Evolutionary conservation across 53 echinoderm and acorn worm genomes (phyloP).

Genomic region (Antedon mediterranea): DNA sequence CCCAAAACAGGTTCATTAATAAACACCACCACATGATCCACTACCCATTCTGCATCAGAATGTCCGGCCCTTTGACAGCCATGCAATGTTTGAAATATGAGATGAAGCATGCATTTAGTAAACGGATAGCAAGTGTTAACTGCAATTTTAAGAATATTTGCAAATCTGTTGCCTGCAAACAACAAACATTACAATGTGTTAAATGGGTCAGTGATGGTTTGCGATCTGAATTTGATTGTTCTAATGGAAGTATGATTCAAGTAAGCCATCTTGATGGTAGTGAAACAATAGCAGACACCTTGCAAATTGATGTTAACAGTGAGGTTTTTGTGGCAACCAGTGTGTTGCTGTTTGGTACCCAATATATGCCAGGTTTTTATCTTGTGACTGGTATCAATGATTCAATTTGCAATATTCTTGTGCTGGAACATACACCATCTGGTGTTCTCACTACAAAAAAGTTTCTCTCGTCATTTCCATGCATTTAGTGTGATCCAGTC

Average conservation of each 20-base stretch:
- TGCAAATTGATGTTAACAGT: conserved; percentile 11
- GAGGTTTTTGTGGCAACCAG: conserved; percentile 22
- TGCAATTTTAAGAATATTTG: conserved; percentile 43
- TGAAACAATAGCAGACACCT: neutral
- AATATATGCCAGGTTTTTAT: conserved; percentile 23
- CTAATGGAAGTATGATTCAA: neutral
- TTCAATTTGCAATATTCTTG: conserved; percentile 26
- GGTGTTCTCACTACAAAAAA: conserved; percentile 16
- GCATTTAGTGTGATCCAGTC: conserved; percentile 2
- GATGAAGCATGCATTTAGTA: conserved; percentile 34
- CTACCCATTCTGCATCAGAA: conserved; percentile 30
- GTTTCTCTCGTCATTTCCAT: conserved; percentile 25
- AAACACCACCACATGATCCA: conserved; percentile 57
- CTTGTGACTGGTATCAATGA: conserved; percentile 7
- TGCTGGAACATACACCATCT: conserved; percentile 10
- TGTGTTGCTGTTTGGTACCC: conserved; percentile 16
- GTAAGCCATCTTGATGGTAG: conserved; percentile 3
- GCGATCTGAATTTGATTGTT: neutral
- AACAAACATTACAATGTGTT: conserved; percentile 28
- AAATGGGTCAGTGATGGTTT: conserved; percentile 8
- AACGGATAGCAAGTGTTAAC: conserved; percentile 25
- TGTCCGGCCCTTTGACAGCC: conserved; percentile 23
- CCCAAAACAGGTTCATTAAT: conserved; percentile 13
- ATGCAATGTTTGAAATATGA: conserved; percentile 44
- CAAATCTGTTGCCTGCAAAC: conserved; percentile 33